Base-by-base conservation (phyloP, 2,797 vertebrate genomes). In the Merluccius polli region DNA sequence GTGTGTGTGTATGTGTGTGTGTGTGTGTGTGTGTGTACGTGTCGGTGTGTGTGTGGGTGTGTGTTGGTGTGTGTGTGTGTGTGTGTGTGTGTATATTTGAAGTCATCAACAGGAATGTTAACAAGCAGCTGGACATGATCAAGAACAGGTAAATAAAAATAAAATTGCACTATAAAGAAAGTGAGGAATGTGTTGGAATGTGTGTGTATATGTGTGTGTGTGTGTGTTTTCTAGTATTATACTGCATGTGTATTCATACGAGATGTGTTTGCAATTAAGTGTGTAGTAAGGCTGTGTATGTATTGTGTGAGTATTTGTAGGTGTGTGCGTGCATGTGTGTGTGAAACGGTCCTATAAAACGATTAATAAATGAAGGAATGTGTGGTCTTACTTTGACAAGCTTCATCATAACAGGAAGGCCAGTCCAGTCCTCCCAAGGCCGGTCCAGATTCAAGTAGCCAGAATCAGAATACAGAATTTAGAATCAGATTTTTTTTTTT, bases 61-160 rank as follows among this genome's bases (percentile, higher is more conserved):
- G 12, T 63, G 70, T 48, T 12, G 13, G 15, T 44, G 36, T 38
- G 36, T 38, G 36, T 9, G 7, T 38, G 36, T 9, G 36, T 38
- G 36, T 38, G 36, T 48, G 70, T 36, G 67, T 68, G 78, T 79
- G 74, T 83, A 79, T 75, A 78, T 79, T 71, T 71, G 30, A 24
- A n/a, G 7, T 81, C 73, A 85, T 84, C 83, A 69, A 68, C 70
- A 71, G 18, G 52, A 0, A 32, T 24, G 69, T 80, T 92, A 83
- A 90, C 88, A 83, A 88, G 87, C 87, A 85, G 79, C 84, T 87
- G 89, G 81, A 79, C 84, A 75, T 32, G 77, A 85, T 86, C 86
- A 75, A 59, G 52, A 38, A 76, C 31, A 79, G 74, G 73, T 86
- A 73, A 86, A 85, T 82, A 83, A 77, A 76, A 73, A 80, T 32